These are phyloP conservation scores for Epirrhoe alternata DNA, from an alignment of 2,888 invertebrate species.

Conservation along the genomic window DNA sequence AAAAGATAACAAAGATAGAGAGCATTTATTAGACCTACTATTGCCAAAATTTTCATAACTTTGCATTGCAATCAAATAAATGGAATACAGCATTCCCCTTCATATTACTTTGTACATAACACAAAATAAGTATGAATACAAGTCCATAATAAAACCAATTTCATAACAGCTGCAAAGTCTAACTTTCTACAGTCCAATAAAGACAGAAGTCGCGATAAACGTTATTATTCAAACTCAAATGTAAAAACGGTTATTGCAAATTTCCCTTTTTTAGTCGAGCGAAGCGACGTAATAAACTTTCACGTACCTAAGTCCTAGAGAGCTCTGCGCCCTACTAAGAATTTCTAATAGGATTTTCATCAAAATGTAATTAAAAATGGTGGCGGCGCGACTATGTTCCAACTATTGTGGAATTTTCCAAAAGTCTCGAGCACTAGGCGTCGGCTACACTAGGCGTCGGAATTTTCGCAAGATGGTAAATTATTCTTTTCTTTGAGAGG, in stretches of 20 bases:
- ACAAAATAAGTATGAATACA: too few relatives aligned
- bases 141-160: conserved; percentile 19
- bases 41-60: neutral
- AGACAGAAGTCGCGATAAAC: conserved; percentile 19
- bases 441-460: too few relatives aligned
- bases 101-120: conserved; percentile 4
- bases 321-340: neutral
- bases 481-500: too few relatives aligned
- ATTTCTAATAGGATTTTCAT: neutral
- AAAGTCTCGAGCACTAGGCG: too few relatives aligned
- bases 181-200: conserved; percentile 20
- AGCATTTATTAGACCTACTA: neutral
- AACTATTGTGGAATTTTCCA: too few relatives aligned
- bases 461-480: too few relatives aligned
- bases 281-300: conserved; percentile 16
- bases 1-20: neutral
- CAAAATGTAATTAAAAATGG: too few relatives aligned
- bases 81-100: conserved; percentile 1
- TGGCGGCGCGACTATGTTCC: too few relatives aligned
- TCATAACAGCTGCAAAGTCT: conserved; percentile 21
- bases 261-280: conserved; percentile 16
- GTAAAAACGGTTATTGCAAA: conserved; percentile 14
- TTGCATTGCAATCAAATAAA: conserved; percentile 1
- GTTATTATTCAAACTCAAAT: conserved; percentile 18
- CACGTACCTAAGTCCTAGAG: neutral